Evolutionary conservation across 2,888 invertebrate genomes (phyloP), one percentile per base, ranked within the genome.

Genomic region (Clepsis dumicolana): DNA sequence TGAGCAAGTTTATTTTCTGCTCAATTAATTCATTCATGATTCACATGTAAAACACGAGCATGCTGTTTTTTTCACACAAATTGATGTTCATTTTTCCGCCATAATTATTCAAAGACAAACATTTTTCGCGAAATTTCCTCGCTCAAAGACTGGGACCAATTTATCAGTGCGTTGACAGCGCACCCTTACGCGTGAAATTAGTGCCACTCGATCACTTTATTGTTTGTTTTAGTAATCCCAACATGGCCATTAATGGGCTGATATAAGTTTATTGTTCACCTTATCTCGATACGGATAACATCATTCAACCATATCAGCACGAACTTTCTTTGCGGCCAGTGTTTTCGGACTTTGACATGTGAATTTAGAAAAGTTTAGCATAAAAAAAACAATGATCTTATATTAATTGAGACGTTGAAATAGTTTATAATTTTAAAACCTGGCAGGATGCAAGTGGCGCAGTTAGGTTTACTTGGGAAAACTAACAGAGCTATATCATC

Each of bases 201-300:
- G 75, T 70, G 65, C 71, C 70, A 85, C 75, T 85, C 87, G 78
- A 88, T 88, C 87, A 86, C 77, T 75, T 70, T 71, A 73, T 64
- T 90, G 83, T 90, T 88, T 87, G 81, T 77, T 59, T 70, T 82
- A 78, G 75, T 85, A 87, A 89, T 88, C 87, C 80, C 73, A 62
- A 79, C 79, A 77, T 73, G 70, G 67, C 64, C 73, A 70, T 80
- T 89, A 88, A 89, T 89, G 85, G 87, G 69, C 74, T 77, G 90
- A 90, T 91, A 88, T 75, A 76, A 73, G 79, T 79, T 81, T 84
- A 85, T 85, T 88, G 86, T 83, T 78, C 73, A 64, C 64, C 73
- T 85, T 91, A 87, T 90, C 87, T 70, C 48, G 72, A 71, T 73
- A 74, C 73, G 77, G 80, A 79, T 82, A 82, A 77, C 71, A 73